Base-by-base conservation (phyloP, 2,888 invertebrate species). In the Eupeodes latifasciatus region DNA sequence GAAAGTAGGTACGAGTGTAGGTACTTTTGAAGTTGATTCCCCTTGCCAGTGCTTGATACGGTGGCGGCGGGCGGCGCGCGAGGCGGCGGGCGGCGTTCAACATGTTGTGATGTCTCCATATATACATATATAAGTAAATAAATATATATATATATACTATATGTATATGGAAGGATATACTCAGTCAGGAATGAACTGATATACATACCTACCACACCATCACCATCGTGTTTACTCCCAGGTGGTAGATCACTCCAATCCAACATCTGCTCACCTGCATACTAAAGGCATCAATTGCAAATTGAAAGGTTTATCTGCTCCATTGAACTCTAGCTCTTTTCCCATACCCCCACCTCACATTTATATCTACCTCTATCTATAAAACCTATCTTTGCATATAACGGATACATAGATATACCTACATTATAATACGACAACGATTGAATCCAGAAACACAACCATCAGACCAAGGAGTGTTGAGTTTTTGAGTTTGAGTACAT, bases 231-330 rank as follows among this genome's bases (percentile, higher is more conserved):
- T 49, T 40, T 59, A 62, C 69, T 59, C 69, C n/a, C 40, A 72
- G 64, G 75, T 72, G 47, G 76, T 57, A 53, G 53, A 76, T 66
- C 83, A 76, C 47, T 83, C 51, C 47, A 55, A 57, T 74, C 34
- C 67, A 84, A 69, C 67, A 87, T 74, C 77, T 81, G 67, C 80
- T 84, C 80, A 77, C 87, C 84, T 84, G 80, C 87, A 84, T 84
- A 84, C 80, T 67, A 77, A 81, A 80, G 67, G 67, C 80, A 84
- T 87, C 87, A 87, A 84, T 81, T 51, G 84, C 80, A 76, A 84
- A 84, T 87, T 84, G 87, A 87, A 87, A 84, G 84, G 84, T 66
- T 87, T 80, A 83, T 77, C 74, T 67, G 80, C 80, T 74, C 67
- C 74, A 84, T 87, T 87, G 84, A 80, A 61, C 61, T 81, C 47